Percentiles rank a stretch among this genome's conserved stretches.
Evolutionary conservation across 2,113 vertebrate species (phyloP).

Genomic region (Ellobius talpinus): DNA sequence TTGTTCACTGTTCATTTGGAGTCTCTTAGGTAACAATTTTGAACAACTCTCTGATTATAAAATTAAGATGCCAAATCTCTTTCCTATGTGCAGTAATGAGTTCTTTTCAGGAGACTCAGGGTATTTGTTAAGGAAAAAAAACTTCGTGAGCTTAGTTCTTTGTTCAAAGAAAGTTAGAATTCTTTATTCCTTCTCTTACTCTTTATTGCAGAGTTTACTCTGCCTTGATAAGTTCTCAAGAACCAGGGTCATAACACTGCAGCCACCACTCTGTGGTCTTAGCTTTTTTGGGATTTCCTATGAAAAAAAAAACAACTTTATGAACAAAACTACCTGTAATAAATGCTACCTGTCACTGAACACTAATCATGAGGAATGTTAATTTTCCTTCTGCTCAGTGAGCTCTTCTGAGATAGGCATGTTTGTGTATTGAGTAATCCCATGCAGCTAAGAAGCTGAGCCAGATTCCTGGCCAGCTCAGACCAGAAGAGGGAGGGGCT

Average conservation of each 20-base stretch:
- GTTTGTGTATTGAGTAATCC: not conserved
- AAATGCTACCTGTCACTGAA: not conserved
- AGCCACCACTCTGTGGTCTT: not conserved
- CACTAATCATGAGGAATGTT: not conserved
- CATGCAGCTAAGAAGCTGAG: not conserved
- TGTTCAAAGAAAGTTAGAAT: not conserved
- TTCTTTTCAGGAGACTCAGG: not conserved
- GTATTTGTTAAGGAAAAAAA: not conserved
- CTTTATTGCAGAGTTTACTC: not conserved
- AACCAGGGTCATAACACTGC: not conserved
- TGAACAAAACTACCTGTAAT: not conserved
- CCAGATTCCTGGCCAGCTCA: not conserved
- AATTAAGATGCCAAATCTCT: not conserved
- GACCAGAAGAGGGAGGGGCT: not conserved
- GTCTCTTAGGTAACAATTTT: not conserved
- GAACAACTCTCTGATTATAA: not conserved
- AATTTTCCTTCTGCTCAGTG: not conserved
- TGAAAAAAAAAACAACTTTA: constrained; percentile 10
- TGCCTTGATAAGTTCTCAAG: not conserved
- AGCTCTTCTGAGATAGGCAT: not conserved
- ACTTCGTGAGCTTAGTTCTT: constrained; percentile 25
- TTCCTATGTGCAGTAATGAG: not conserved
- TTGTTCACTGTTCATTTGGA: not conserved
- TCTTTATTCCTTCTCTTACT: not conserved
- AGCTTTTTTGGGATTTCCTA: constrained; percentile 46